Evolutionary conservation across 2,113 vertebrate genomes (phyloP).

Genomic region (Peromyscus leucopus): DNA sequence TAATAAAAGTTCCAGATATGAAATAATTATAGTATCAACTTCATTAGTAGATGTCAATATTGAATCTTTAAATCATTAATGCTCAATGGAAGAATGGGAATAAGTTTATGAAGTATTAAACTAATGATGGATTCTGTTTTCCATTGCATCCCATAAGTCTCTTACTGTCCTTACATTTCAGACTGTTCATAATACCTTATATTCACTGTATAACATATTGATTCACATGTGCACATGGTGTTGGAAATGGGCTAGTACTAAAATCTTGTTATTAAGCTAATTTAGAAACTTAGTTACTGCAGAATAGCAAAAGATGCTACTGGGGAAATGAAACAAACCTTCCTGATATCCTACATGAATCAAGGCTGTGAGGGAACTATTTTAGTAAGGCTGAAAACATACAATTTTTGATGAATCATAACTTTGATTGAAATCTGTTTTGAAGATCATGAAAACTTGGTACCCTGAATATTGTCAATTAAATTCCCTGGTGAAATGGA

Average conservation of each 20-base stretch:
- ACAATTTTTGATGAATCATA: neutral
- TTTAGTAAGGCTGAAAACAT: neutral
- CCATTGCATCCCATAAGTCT: neutral
- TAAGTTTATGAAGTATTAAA: too few relatives aligned
- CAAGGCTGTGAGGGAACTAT: neutral
- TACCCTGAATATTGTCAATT: neutral
- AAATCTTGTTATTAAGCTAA: neutral
- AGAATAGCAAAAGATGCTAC: neutral
- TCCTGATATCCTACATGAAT: neutral
- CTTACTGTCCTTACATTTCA: neutral
- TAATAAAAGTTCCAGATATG: too few relatives aligned
- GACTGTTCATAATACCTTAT: neutral
- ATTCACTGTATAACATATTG: too few relatives aligned
- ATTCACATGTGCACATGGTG: neutral
- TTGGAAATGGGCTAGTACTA: neutral
- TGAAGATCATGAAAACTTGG: neutral
- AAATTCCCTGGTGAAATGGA: neutral
- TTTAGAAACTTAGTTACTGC: neutral
- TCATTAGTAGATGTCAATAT: too few relatives aligned
- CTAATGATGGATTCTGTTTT: too few relatives aligned
- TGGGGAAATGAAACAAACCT: neutral
- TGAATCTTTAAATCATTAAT: too few relatives aligned
- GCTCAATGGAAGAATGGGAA: too few relatives aligned
- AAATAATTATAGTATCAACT: too few relatives aligned
- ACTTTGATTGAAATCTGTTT: neutral